phyloP scores from a whole-genome alignment of 2,888 invertebrate species.

The Leucoma salicis region DNA sequence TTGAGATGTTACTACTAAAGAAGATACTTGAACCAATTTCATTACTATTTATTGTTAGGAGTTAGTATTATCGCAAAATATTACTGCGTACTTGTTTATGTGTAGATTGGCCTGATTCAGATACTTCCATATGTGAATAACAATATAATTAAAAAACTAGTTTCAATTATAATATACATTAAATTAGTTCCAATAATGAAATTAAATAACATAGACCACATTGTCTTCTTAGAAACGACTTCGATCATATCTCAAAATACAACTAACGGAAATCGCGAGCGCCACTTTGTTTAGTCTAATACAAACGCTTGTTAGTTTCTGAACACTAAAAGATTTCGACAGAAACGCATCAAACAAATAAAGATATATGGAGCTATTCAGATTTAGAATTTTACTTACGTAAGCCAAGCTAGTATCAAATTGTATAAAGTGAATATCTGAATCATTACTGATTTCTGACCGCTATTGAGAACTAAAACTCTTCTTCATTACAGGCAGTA shows the following conservation, averaged over 20 bases:
- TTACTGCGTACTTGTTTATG: too few relatives aligned
- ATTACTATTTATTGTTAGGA: too few relatives aligned
- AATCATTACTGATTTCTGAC: too few relatives aligned
- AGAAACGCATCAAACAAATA: slow-evolving; percentile 7
- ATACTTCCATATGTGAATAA: too few relatives aligned
- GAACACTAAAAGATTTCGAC: slow-evolving; percentile 2
- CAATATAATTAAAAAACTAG: too few relatives aligned
- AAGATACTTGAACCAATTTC: too few relatives aligned
- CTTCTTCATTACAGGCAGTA: too few relatives aligned
- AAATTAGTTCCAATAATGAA: background rate
- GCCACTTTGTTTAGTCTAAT: slow-evolving; percentile 26
- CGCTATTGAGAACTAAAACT: too few relatives aligned
- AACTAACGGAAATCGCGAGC: slow-evolving; percentile 14
- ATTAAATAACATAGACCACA: slow-evolving; percentile 1
- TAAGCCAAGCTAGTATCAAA: background rate
- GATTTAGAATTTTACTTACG: slow-evolving; percentile 1
- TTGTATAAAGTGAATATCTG: background rate
- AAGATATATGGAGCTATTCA: slow-evolving; percentile 4
- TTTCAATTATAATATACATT: too few relatives aligned
- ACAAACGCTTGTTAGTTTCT: slow-evolving; percentile 5
- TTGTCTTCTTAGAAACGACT: slow-evolving; percentile 21
- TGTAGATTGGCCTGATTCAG: too few relatives aligned
- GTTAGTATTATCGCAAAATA: too few relatives aligned
- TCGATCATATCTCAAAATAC: slow-evolving; percentile 11
- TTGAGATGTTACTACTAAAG: too few relatives aligned